Evolutionary conservation across 1,140 invertebrate genomes (phyloP), one percentile per base, ranked within the genome.

Genomic region (Batillaria attramentaria): DNA sequence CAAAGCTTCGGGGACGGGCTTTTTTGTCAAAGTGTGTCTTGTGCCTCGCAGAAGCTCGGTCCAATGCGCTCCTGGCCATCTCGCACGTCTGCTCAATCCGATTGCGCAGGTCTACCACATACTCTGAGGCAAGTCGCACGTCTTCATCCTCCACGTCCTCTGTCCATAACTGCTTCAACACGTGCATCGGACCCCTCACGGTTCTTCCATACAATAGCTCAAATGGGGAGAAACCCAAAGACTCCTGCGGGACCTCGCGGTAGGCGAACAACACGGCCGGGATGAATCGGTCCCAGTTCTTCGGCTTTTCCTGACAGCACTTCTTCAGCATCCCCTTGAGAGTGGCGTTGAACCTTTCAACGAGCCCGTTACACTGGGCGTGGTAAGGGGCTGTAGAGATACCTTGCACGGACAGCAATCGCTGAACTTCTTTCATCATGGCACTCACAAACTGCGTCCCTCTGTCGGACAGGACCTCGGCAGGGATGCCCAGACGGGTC

Each of bases 201-300:
- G 73, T 82, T 39, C 83, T 78, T 2, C 87, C 86, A 80, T 83
- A 88, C 18, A 88, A n/a, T 16, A 89, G 39, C 41, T 85, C 83
- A 81, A 87, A 87, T 5, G 86, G 84, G n/a, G 81, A 79, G 72
- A 87, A 88, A n/a, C 86, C 82, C 35, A 78, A 28, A 35, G 76
- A 79, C 0, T 81, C 80, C 10, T 81, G 79, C 24, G 81, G 76
- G 33, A 80, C 80, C 37, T 84, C 81, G 41, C 83, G 77, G 72
- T 86, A 88, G 16, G 86, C 86, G 80, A 89, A 86, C 41, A 84
- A 69, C 24, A 87, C 70, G 18, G 72, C 82, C 10, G 78, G 82
- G 18, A 90, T 57, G 66, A 81, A 84, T 20, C 70, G 54, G n/a
- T n/a, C n/a, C n/a, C n/a, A n/a, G n/a, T n/a, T n/a, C 73, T 90